phyloP scores from a whole-genome alignment of 2,797 vertebrate genomes.

The Peromyscus melanophrys region DNA sequence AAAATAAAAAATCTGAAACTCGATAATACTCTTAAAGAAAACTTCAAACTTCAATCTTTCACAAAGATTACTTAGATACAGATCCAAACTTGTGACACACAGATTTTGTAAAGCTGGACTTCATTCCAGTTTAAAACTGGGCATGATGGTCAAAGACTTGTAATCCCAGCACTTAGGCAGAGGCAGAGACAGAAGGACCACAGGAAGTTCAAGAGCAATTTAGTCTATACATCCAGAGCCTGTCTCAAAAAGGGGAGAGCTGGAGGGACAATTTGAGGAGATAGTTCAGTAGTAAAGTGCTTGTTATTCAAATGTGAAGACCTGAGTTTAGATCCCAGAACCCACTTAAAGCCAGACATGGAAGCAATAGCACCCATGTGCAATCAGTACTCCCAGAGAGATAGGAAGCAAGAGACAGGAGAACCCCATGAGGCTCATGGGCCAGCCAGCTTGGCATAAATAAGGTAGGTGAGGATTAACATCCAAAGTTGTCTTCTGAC shows the following conservation, averaged over 20 bases:
- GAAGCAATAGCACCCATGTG: not conserved
- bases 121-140: not conserved
- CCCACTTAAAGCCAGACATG: not conserved
- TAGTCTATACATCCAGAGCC: not conserved
- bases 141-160: not conserved
- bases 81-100: not conserved
- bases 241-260: not conserved
- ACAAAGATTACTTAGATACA: not conserved
- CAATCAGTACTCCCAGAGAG: not conserved
- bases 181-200: not conserved
- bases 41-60: not conserved
- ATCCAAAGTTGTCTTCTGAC: not conserved
- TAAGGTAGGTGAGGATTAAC: not conserved
- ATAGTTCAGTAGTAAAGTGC: not conserved
- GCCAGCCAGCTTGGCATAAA: not conserved
- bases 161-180: not conserved
- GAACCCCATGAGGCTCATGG: not conserved
- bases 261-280: not conserved
- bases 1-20: not conserved
- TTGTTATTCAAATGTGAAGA: not conserved
- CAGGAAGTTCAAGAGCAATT: not conserved
- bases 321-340: not conserved
- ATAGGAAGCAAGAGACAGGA: not conserved
- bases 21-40: not conserved
- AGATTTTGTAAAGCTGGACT: not conserved